Evolutionary conservation across 2,888 invertebrate genomes (phyloP).

Genomic region (Aleiodes alternator): DNA sequence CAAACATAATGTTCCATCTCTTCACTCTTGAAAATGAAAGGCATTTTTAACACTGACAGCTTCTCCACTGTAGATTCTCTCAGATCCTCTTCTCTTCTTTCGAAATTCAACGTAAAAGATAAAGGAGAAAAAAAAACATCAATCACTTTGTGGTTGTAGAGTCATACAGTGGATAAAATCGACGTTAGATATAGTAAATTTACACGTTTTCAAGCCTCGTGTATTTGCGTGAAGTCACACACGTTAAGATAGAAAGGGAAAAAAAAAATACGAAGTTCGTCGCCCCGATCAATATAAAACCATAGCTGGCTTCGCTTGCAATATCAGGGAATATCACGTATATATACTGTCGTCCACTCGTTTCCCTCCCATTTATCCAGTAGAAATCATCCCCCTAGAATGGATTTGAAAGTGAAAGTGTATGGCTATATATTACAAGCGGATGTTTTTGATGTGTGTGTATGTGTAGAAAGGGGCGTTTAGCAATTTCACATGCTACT

Average conservation of each 20-base stretch:
- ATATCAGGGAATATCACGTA: conserved; percentile 33
- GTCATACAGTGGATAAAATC: conserved; percentile 16
- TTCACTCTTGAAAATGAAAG: too few relatives aligned
- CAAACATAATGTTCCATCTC: too few relatives aligned
- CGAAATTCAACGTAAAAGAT: too few relatives aligned
- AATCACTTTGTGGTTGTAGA: not conserved
- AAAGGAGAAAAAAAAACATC: too few relatives aligned
- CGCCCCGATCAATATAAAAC: conserved; percentile 69
- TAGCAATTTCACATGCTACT: conserved; percentile 27
- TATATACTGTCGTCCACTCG: conserved; percentile 33
- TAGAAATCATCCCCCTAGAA: conserved; percentile 19
- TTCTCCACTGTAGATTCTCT: too few relatives aligned
- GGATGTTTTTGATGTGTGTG: conserved; percentile 17
- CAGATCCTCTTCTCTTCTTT: too few relatives aligned
- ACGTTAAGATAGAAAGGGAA: conserved; percentile 60
- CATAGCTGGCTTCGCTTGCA: conserved; percentile 51
- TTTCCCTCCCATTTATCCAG: conserved; percentile 10
- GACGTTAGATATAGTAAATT: not conserved
- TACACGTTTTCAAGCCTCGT: not conserved
- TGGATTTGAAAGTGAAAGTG: conserved; percentile 42
- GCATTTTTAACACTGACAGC: too few relatives aligned
- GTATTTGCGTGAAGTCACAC: conserved; percentile 25
- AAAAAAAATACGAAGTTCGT: conserved; percentile 13
- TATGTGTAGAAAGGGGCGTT: conserved; percentile 20
- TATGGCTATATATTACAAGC: conserved; percentile 16